phyloP scores from a whole-genome alignment of 2,113 vertebrate genomes.

The Triplophysa dalaica region DNA sequence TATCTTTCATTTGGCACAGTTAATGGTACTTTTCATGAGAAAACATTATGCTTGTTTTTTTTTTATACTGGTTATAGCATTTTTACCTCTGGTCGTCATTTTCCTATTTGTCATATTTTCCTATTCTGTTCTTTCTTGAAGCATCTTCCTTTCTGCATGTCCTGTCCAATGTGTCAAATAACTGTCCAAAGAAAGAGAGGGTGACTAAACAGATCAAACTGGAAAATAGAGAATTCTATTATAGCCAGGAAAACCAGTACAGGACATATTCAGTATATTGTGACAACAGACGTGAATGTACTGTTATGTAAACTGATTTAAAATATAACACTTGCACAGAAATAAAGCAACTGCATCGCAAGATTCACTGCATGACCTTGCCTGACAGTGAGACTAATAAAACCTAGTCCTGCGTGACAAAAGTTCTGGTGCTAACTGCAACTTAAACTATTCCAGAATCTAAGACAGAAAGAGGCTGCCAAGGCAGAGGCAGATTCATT shows the following conservation, averaged over 20 bases:
- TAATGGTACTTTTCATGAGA: neutral
- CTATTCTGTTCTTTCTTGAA: neutral
- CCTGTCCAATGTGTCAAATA: neutral
- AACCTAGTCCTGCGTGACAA: neutral
- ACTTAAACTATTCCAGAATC: no score
- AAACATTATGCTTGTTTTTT: neutral
- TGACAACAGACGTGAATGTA: no score
- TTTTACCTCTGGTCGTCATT: neutral
- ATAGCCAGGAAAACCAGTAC: neutral
- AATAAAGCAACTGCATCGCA: neutral
- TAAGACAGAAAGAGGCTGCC: no score
- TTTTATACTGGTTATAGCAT: neutral
- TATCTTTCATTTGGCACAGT: neutral
- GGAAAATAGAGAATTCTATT: neutral
- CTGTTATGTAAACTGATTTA: neutral
- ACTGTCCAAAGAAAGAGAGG: neutral
- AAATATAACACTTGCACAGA: neutral
- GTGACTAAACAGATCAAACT: slow-evolving; percentile 1
- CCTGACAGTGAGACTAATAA: neutral
- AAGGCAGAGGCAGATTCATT: no score
- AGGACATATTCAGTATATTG: neutral
- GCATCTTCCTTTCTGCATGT: neutral
- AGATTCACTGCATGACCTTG: neutral
- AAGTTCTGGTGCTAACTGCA: neutral
- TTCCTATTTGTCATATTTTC: neutral